A percentile compares a stretch with the other conserved stretches of the same genome.
phyloP scores from a whole-genome alignment of 2,888 invertebrate species.

The Carcina quercana region DNA sequence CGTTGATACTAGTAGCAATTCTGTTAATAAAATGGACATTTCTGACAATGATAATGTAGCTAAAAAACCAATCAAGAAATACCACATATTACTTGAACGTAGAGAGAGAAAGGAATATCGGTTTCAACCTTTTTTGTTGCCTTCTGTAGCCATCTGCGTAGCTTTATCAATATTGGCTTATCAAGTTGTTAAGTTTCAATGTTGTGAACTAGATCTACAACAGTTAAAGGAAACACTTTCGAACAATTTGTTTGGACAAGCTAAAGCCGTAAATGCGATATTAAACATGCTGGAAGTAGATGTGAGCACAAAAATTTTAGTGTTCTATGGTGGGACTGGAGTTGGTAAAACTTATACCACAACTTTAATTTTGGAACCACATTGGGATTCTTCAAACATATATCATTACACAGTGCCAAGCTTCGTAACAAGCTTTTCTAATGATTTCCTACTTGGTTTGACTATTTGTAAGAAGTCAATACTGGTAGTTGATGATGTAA shows the following conservation, averaged over 20 bases:
- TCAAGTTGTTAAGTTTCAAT: conserved; percentile 33
- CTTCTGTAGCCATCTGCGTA: conserved; percentile 15
- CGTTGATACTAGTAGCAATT: conserved; percentile 49
- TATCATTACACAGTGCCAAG: conserved; percentile 61
- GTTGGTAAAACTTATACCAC: conserved; percentile 57
- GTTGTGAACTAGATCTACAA: conserved; percentile 32
- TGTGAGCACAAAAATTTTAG: conserved; percentile 38
- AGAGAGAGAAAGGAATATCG: conserved; percentile 13
- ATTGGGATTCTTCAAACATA: conserved; percentile 43
- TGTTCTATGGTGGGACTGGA: conserved; percentile 61
- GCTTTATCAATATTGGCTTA: conserved; percentile 31
- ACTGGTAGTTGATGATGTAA: conserved; percentile 53
- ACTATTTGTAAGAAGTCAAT: conserved; percentile 44
- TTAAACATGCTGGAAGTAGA: conserved; percentile 31
- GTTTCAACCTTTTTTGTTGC: no score
- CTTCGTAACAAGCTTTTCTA: conserved; percentile 40
- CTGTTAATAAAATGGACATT: conserved; percentile 43
- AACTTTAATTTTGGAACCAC: conserved; percentile 40
- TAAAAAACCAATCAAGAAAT: conserved; percentile 25
- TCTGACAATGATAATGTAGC: conserved; percentile 29
- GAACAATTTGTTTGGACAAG: conserved; percentile 48
- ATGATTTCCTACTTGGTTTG: conserved; percentile 46
- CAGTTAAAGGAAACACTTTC: conserved; percentile 28
- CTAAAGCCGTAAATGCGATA: conserved; percentile 33
- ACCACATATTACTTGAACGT: conserved; percentile 27